phyloP scores from a whole-genome alignment of 2,888 invertebrate species.

The Cephus sareptanus region DNA sequence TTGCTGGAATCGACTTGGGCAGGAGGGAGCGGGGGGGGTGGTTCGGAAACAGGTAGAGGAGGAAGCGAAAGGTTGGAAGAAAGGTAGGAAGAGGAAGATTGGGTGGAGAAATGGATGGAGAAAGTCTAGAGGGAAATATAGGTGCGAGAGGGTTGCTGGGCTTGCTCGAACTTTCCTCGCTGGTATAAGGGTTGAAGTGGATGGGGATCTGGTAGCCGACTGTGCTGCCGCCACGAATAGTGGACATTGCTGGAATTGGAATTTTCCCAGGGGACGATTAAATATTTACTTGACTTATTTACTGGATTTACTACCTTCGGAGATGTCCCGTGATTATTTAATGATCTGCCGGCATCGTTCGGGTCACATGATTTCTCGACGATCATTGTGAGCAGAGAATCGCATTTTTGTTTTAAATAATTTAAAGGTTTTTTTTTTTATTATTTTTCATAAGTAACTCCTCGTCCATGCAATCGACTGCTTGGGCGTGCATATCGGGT shows the following conservation, averaged over 20 bases:
- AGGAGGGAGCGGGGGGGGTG: background rate
- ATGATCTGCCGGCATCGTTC: background rate
- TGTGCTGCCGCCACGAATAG: conserved; percentile 3
- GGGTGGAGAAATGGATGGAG: conserved; percentile 2
- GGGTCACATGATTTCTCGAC: too few relatives aligned
- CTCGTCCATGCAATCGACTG: too few relatives aligned
- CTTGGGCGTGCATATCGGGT: too few relatives aligned
- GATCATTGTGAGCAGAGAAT: too few relatives aligned
- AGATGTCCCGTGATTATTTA: conserved; percentile 7
- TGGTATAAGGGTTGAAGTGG: conserved; percentile 8
- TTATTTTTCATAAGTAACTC: too few relatives aligned
- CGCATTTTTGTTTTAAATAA: too few relatives aligned
- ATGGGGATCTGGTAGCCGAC: conserved; percentile 10
- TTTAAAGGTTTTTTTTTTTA: too few relatives aligned
- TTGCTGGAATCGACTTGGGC: conserved; percentile 20
- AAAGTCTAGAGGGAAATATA: background rate
- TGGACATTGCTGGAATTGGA: too few relatives aligned
- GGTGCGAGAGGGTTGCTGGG: background rate
- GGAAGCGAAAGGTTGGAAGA: background rate
- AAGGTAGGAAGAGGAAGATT: conserved; percentile 12
- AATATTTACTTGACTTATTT: conserved; percentile 46
- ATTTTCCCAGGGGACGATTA: conserved; percentile 30
- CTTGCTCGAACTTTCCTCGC: conserved; percentile 11
- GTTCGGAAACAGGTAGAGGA: background rate
- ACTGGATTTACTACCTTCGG: conserved; percentile 37